Evolutionary conservation across 2,797 vertebrate genomes (phyloP), one percentile per base, ranked within the genome.

Genomic region (Periophthalmus magnuspinnatus): DNA sequence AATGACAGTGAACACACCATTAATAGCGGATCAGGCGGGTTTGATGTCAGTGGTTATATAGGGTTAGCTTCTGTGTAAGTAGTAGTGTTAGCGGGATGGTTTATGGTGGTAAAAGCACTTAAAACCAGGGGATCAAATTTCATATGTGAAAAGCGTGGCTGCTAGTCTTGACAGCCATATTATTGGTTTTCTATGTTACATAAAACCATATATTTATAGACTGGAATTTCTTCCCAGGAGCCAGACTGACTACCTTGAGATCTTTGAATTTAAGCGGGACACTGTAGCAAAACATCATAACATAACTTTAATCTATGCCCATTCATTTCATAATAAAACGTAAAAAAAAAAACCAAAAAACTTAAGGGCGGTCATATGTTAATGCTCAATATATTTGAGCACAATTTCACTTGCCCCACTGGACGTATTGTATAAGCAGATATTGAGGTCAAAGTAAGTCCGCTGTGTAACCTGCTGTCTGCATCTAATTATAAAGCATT

Each of bases 1-100:
- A 47, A 33, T 62, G 67, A 67, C 55, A 54, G 9, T 59, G 65
- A 70, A 64, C 45, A 36, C 63, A 55, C 47, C 48, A 14, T 32
- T 52, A n/a, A 32, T 16, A 62, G 52, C 59, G 65, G 67, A 67
- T 62, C 60, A 68, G 32, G 24, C 6, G 13, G 11, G 50, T 32
- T 24, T 28, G 13, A 64, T 45, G 61, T 45, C 61, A 47, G 11
- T 24, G 38, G 22, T 64, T 13, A 32, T 0, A 19, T 5, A 16
- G 17, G 24, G 24, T 65, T 28, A 19, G 24, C 45, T 50, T 52
- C 63, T 48, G 63, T 50, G 41, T 47, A 65, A 47, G 41, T 47
- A 52, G 63, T 45, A n/a, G 36, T 63, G 38, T 41, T 47, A 13
- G 5, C 9, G 36, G 2, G 21, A 22, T 21, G 6, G 38, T 41